phyloP scores from a whole-genome alignment of 2,888 invertebrate genomes.

The Volucella inflata region DNA sequence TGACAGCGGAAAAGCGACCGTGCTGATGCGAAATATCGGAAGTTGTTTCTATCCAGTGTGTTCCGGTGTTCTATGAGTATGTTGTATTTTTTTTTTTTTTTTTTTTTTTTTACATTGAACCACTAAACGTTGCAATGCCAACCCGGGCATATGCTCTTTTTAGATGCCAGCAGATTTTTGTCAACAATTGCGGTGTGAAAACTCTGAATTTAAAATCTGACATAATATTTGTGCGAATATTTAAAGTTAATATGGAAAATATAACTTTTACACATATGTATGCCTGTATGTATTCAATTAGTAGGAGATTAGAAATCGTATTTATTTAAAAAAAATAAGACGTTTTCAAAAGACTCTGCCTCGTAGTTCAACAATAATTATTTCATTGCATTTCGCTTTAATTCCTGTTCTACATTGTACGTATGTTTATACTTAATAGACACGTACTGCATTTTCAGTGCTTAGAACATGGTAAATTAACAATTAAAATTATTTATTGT shows the following conservation, averaged over 20 bases:
- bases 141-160: constrained; percentile 7
- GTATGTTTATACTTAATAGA: constrained; percentile 47
- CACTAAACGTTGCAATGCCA: constrained; percentile 6
- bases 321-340: no score
- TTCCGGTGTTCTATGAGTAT: constrained; percentile 40
- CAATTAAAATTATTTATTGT: constrained; percentile 19
- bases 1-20: constrained; percentile 15
- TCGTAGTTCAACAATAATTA: neutral
- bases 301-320: no score
- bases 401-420: constrained; percentile 27
- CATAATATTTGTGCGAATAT: neutral
- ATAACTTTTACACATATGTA: no score
- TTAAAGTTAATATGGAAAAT: constrained; percentile 2
- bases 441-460: constrained; percentile 43
- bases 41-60: constrained; percentile 60
- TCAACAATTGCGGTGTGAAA: constrained; percentile 20
- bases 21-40: constrained; percentile 54
- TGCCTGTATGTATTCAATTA: neutral
- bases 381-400: neutral
- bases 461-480: constrained; percentile 30
- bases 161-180: constrained; percentile 65
- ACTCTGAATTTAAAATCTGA: neutral
- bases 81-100: neutral
- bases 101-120: constrained; percentile 47
- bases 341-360: neutral